phyloP scores from a whole-genome alignment of 2,113 vertebrate genomes.

The Micronisus gabar region DNA sequence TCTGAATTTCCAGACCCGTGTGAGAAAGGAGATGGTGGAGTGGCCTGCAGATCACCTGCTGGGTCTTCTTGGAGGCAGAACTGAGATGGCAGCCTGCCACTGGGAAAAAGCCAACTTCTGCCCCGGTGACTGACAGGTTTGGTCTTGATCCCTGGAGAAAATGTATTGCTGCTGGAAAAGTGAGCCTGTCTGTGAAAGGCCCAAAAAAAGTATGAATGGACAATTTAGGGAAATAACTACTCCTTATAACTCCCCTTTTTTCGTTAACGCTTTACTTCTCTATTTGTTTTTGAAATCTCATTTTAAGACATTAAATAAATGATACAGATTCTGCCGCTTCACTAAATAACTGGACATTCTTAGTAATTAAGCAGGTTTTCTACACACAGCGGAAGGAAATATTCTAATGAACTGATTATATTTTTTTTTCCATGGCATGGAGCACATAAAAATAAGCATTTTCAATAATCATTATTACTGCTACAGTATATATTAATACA shows the following conservation, averaged over 20 bases:
- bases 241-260: background rate
- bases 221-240: background rate
- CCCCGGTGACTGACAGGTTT: conserved; percentile 36
- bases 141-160: conserved; percentile 15
- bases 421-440: background rate
- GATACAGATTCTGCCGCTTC: background rate
- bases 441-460: conserved; percentile 32
- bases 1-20: background rate
- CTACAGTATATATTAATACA: conserved; percentile 48
- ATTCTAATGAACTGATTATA: conserved; percentile 3
- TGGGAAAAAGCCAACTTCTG: background rate
- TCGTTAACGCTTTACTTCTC: background rate
- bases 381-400: background rate
- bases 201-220: background rate
- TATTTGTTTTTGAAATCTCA: background rate
- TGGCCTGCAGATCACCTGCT: background rate
- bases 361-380: conserved; percentile 38
- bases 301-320: conserved; percentile 26
- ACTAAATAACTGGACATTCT: conserved; percentile 31
- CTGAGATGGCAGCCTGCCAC: background rate
- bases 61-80: background rate
- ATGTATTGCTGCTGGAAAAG: conserved; percentile 4
- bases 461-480: conserved; percentile 55
- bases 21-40: background rate
- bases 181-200: background rate